Conservation (phyloP, 2,797 vertebrate genomes). For the Macrochelys suwanniensis region DNA sequence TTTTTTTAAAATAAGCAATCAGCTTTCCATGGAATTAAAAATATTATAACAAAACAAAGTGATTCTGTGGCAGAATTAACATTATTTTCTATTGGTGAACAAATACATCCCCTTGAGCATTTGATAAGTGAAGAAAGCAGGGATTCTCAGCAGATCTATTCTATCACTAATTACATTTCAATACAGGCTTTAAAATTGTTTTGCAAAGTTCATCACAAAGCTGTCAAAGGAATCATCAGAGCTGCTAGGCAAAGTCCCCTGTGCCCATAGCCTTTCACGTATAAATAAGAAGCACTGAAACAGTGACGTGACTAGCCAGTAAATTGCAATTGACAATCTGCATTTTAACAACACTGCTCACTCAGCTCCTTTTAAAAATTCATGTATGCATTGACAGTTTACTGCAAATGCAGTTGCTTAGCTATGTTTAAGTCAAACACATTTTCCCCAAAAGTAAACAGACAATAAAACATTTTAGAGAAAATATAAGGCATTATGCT, state of each 20-base stretch:
- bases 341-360: background rate
- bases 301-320: constrained; percentile 24
- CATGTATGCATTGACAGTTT: background rate
- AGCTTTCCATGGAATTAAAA: background rate
- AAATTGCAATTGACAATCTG: constrained; percentile 13
- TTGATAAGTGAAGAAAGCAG: constrained; percentile 1
- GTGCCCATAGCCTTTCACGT: constrained; percentile 18
- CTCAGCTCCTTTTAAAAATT: background rate
- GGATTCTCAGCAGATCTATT: background rate
- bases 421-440: background rate
- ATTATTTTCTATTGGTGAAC: background rate
- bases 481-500: background rate
- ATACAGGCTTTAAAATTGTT: constrained; percentile 26
- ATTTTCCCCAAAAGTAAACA: background rate
- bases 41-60: background rate
- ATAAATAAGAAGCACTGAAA: constrained; percentile 42
- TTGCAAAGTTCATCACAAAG: constrained; percentile 32
- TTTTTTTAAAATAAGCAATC: background rate
- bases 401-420: background rate
- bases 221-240: constrained; percentile 29
- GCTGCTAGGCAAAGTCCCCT: background rate
- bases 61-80: background rate
- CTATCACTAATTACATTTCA: constrained; percentile 36
- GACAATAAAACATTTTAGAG: background rate
- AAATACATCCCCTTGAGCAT: background rate